These are phyloP conservation scores for Gymnarchus niloticus DNA, from an alignment of 2,113 vertebrate genomes.

Conservation along the genomic window DNA sequence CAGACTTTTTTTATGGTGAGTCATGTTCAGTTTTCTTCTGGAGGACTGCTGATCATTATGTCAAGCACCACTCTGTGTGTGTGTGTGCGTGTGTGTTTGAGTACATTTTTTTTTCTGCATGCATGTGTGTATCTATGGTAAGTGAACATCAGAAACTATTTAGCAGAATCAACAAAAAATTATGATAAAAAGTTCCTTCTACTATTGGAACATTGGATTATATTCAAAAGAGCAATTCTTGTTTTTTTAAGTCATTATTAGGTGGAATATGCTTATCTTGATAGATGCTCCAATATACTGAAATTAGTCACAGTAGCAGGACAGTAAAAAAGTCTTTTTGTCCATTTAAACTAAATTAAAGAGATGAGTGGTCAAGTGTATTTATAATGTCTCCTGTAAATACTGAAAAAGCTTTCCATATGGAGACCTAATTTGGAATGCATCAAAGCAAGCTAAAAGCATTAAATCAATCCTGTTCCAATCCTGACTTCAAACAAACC, in stretches of 20 bases:
- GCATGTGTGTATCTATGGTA: not conserved
- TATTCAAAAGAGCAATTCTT: not conserved
- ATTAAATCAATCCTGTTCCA: slow-evolving; percentile 32
- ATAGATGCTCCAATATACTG: too few relatives aligned
- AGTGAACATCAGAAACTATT: not conserved
- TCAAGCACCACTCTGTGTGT: slow-evolving; percentile 24
- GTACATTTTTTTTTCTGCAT: too few relatives aligned
- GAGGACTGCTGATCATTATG: slow-evolving; percentile 31
- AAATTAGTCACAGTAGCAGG: not conserved
- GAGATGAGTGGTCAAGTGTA: not conserved
- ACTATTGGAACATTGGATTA: not conserved
- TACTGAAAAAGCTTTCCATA: slow-evolving; percentile 27
- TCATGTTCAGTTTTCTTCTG: slow-evolving; percentile 37
- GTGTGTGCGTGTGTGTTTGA: not conserved
- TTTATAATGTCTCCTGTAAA: not conserved
- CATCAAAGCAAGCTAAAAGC: slow-evolving; percentile 52
- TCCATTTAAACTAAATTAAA: not conserved
- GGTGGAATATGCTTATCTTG: not conserved
- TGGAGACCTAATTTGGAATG: slow-evolving; percentile 40
- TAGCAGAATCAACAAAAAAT: not conserved
- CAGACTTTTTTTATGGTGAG: slow-evolving; percentile 40
- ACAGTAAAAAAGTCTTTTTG: slow-evolving; percentile 7
- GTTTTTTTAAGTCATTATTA: not conserved
- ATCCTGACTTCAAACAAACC: slow-evolving; percentile 36
- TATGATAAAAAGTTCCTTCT: not conserved